Evolutionary conservation across 2,113 vertebrate species (phyloP).

Genomic region (Perca flavescens): DNA sequence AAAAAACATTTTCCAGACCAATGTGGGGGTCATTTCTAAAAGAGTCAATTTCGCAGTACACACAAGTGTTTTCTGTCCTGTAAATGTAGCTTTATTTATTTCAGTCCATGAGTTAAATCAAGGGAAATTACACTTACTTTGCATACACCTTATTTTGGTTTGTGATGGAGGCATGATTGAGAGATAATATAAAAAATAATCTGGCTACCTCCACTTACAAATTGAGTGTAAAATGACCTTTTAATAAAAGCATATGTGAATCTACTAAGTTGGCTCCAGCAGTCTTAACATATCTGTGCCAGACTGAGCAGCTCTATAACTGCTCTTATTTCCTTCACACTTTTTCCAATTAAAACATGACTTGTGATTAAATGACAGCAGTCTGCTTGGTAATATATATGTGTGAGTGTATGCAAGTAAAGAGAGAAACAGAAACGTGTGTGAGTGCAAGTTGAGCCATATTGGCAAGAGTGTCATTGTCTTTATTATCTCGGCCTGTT

Average conservation of each 20-base stretch:
- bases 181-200: constrained; percentile 36
- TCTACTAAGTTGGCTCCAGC: constrained; percentile 44
- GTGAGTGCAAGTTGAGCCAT: neutral
- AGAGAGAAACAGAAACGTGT: neutral
- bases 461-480: constrained; percentile 1
- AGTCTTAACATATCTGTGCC: constrained; percentile 39
- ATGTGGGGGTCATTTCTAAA: neutral
- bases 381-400: constrained; percentile 32
- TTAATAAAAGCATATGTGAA: constrained; percentile 53
- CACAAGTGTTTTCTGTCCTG: neutral
- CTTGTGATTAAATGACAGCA: constrained; percentile 70
- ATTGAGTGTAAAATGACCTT: constrained; percentile 49
- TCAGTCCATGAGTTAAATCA: neutral
- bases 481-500: constrained; percentile 20
- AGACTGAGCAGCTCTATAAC: constrained; percentile 46
- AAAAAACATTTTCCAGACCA: too few species aligned
- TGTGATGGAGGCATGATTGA: neutral
- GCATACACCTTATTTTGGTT: neutral
- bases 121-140: neutral
- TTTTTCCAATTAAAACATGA: constrained; percentile 65
- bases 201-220: constrained; percentile 12
- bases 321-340: constrained; percentile 62
- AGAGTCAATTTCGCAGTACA: neutral
- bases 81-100: neutral
- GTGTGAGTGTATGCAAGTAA: constrained; percentile 21